Evolutionary conservation across 53 echinoderm and acorn worm genomes (phyloP).

Genomic region (Stichopus horrens): DNA sequence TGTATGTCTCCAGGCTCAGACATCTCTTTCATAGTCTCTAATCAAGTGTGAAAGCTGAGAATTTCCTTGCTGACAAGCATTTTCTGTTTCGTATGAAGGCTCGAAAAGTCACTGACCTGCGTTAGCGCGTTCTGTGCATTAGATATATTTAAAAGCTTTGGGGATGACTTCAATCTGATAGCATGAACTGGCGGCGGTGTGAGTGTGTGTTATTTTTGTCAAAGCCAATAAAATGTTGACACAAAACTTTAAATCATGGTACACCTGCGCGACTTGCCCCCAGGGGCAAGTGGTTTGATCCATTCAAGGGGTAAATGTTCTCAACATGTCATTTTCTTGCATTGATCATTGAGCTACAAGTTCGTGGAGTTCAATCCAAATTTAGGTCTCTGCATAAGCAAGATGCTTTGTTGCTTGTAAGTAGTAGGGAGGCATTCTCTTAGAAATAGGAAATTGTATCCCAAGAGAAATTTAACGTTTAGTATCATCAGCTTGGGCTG

Average conservation of each 20-base stretch:
- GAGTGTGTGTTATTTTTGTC: conserved; percentile 46
- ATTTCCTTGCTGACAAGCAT: conserved; percentile 27
- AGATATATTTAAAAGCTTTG: conserved; percentile 46
- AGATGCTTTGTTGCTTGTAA: conserved; percentile 6
- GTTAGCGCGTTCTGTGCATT: conserved; percentile 35
- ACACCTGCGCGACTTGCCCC: conserved; percentile 40
- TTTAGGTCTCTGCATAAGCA: conserved; percentile 20
- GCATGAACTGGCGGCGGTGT: conserved; percentile 43
- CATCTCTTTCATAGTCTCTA: conserved; percentile 43
- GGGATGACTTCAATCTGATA: conserved; percentile 44
- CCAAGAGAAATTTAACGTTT: not conserved
- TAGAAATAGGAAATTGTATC: conserved; percentile 5
- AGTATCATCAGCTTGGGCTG: not conserved
- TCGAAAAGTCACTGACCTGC: conserved; percentile 44
- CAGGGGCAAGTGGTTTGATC: conserved; percentile 42
- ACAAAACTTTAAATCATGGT: conserved; percentile 47
- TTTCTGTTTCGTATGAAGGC: conserved; percentile 7
- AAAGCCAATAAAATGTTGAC: conserved; percentile 43
- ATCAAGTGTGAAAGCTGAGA: conserved; percentile 45
- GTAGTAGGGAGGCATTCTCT: not conserved
- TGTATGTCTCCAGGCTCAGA: conserved; percentile 37
- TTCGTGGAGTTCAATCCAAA: conserved; percentile 19
- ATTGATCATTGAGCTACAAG: conserved; percentile 38
- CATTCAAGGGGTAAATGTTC: conserved; percentile 45
- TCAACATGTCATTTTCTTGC: conserved; percentile 34